Base-by-base conservation (phyloP, 2,888 invertebrate genomes). In the Labia minor region DNA sequence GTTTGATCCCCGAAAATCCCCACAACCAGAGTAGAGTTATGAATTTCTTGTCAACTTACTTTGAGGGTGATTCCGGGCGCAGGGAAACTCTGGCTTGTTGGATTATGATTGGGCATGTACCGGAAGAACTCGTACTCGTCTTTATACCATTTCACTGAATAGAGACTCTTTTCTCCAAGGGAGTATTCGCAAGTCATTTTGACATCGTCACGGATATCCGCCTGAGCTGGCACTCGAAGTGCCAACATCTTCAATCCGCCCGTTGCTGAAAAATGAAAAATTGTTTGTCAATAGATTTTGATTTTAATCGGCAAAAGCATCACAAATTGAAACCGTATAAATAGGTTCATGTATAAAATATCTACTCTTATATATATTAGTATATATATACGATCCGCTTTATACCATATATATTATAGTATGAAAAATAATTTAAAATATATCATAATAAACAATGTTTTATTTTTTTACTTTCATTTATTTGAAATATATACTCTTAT, bases 111-210 rank as follows among this genome's bases (percentile, higher is more conserved):
- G 1, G 74, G 74, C 71, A 73, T 72, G 68, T 67, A 74, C n/a
- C 73, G 66, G 69, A 69, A 74, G 71, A 74, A 74, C 68, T 74
- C 74, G 65, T 68, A 68, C 65, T 73, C 73, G 64, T 73, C 72
- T 66, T 73, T 73, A 71, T 74, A 74, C 74, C 74, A 74, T 66
- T 74, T 74, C 68, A 74, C 73, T 1, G 73, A 73, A 68, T 73
- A 72, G 10, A 74, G 69, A 4, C 68, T 71, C 10, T 68, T 68
- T 6, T 67, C 62, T 19, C 69, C 72, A 18, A 72, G 67, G 62
- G 72, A 71, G 68, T 72, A 73, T 33, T 69, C 67, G 68, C 74
- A 74, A n/a, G 63, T 65, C 64, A 74, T 68, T 4, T 70, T 69
- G 19, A 72, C 72, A 10, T 70, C 68, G 6, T 70, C 67, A n/a